A percentile compares a stretch with the other conserved stretches of the same genome.
phyloP scores from a whole-genome alignment of 1,140 invertebrate genomes.

The Lordiphosa mommai region DNA sequence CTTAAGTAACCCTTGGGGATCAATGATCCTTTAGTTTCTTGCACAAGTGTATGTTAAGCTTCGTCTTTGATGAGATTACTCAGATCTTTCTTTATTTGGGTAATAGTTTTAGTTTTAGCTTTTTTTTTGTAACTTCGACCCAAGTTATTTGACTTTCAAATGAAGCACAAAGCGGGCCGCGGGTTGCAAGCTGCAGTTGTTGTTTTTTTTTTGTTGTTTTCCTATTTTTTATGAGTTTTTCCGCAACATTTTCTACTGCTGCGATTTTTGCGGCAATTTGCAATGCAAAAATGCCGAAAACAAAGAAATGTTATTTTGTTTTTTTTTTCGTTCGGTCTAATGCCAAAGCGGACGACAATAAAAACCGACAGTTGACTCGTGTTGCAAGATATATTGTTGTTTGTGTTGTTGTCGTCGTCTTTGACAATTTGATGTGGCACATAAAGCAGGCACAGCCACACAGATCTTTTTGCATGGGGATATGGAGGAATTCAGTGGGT shows the following conservation, averaged over 20 bases:
- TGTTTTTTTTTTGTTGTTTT: conserved; percentile 17
- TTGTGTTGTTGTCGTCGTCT: conserved; percentile 38
- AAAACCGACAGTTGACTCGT: conserved; percentile 77
- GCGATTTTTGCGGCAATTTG: conserved; percentile 75
- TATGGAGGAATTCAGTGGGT: conserved; percentile 41
- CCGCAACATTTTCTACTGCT: conserved; percentile 70
- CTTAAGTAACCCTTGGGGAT: no score
- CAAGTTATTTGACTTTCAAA: conserved; percentile 75
- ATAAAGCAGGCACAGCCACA: conserved; percentile 27
- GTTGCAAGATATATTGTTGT: conserved; percentile 75
- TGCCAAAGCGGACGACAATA: conserved; percentile 65
- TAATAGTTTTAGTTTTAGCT: conserved; percentile 51
- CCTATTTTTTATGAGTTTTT: conserved; percentile 71
- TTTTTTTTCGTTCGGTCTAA: conserved; percentile 10
- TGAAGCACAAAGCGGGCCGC: conserved; percentile 49
- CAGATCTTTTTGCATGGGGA: neutral
- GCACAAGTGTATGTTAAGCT: conserved; percentile 21
- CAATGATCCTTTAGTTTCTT: no score
- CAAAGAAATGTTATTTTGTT: conserved; percentile 68
- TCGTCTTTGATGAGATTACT: conserved; percentile 3
- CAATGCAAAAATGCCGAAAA: conserved; percentile 75
- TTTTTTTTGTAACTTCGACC: conserved; percentile 19
- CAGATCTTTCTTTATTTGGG: conserved; percentile 35
- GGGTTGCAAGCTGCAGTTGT: conserved; percentile 30
- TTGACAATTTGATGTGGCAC: conserved; percentile 63